Evolutionary conservation across 1,140 invertebrate genomes (phyloP).

Genomic region (Tribolium castaneum): DNA sequence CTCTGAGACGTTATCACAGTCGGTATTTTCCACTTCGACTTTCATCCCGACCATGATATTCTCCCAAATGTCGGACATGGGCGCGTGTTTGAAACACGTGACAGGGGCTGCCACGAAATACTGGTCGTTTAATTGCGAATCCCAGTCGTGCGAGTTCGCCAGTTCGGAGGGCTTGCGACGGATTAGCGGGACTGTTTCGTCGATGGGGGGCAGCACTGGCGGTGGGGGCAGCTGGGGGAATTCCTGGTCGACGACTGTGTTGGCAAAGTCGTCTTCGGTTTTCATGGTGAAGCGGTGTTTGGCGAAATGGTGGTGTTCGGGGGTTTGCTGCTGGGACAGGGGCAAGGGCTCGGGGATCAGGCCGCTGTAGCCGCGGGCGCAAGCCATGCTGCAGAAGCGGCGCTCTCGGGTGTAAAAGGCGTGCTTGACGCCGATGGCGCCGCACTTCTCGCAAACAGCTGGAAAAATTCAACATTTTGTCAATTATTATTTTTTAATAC

Average conservation of each 20-base stretch:
- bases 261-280: slow-evolving; percentile 59
- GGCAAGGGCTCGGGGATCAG: slow-evolving; percentile 59
- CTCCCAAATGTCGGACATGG: slow-evolving; percentile 92
- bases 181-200: slow-evolving; percentile 66
- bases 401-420: slow-evolving; percentile 90
- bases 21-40: slow-evolving; percentile 93
- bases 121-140: slow-evolving; percentile 77
- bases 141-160: slow-evolving; percentile 85
- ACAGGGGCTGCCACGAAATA: slow-evolving; percentile 89
- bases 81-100: slow-evolving; percentile 90
- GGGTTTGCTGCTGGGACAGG: slow-evolving; percentile 59
- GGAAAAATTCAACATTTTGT: neutral
- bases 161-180: slow-evolving; percentile 70
- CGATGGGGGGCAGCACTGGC: slow-evolving; percentile 57
- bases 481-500: no score
- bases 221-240: slow-evolving; percentile 65
- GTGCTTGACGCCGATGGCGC: slow-evolving; percentile 88
- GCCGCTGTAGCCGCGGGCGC: slow-evolving; percentile 70
- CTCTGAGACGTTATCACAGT: slow-evolving; percentile 83
- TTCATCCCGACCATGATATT: slow-evolving; percentile 95
- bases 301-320: slow-evolving; percentile 59
- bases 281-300: slow-evolving; percentile 62
- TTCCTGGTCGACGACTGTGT: slow-evolving; percentile 65
- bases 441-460: slow-evolving; percentile 89
- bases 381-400: slow-evolving; percentile 81